Percentiles rank a stretch among this genome's conserved stretches.
Conservation (phyloP, 2,797 vertebrate genomes). For the Natrix natrix region DNA sequence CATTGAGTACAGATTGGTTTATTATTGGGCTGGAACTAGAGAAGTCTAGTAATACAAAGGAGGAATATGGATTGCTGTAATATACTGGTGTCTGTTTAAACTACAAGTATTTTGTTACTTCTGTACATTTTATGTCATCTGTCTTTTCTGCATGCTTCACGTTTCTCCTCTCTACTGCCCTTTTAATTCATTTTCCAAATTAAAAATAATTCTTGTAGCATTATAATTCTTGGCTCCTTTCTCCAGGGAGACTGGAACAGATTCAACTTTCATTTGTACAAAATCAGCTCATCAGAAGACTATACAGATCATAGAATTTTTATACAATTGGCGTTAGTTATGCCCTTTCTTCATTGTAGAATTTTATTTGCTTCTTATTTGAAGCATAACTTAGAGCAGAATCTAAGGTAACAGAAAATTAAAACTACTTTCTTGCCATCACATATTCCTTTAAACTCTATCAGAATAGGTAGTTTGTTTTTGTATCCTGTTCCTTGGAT, state of each 20-base stretch:
- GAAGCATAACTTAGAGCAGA: background rate
- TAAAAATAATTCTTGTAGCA: background rate
- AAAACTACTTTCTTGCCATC: background rate
- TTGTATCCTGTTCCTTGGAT: background rate
- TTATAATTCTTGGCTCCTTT: background rate
- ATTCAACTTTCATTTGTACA: background rate
- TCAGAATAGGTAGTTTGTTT: background rate
- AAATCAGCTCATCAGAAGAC: background rate
- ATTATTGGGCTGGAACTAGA: background rate
- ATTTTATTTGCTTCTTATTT: background rate
- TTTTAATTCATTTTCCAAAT: background rate
- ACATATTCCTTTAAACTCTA: background rate
- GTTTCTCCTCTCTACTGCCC: background rate
- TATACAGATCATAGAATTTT: background rate
- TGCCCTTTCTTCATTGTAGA: background rate
- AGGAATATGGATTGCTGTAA: background rate
- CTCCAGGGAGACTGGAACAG: background rate
- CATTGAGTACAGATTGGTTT: background rate
- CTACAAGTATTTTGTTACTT: background rate
- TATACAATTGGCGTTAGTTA: background rate
- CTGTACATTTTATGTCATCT: background rate
- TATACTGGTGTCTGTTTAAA: background rate
- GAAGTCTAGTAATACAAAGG: background rate
- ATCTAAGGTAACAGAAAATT: background rate
- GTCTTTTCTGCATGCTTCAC: background rate